Percentiles rank a stretch among this genome's conserved stretches.
Evolutionary conservation across 2,113 vertebrate genomes (phyloP).

Genomic region (Excalfactoria chinensis): DNA sequence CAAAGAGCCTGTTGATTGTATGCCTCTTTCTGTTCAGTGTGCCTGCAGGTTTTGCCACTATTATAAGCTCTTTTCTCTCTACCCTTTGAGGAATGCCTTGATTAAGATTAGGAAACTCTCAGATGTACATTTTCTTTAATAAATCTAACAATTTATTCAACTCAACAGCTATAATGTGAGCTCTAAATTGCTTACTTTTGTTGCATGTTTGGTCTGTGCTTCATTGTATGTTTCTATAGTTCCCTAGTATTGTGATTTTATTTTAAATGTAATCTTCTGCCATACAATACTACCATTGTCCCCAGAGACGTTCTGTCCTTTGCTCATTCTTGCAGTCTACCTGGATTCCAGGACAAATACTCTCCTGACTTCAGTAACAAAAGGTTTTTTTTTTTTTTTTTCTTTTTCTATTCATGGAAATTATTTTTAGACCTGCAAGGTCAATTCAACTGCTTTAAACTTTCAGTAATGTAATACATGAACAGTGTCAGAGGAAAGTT

Average conservation of each 20-base stretch:
- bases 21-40: neutral
- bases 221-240: neutral
- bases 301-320: neutral
- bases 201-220: neutral
- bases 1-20: neutral
- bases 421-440: constrained; percentile 3
- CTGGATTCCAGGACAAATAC: neutral
- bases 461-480: neutral
- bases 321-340: neutral
- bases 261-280: constrained; percentile 5
- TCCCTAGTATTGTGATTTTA: neutral
- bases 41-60: neutral
- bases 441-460: neutral
- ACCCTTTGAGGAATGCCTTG: neutral
- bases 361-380: neutral
- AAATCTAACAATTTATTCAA: neutral
- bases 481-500: neutral
- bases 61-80: neutral
- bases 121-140: neutral
- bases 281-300: neutral
- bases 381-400: neutral
- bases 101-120: neutral
- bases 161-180: neutral
- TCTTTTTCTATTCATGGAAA: neutral
- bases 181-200: neutral